These are phyloP conservation scores for Acromyrmex charruanus DNA, from an alignment of 1,140 invertebrate genomes.

Conservation along the genomic window DNA sequence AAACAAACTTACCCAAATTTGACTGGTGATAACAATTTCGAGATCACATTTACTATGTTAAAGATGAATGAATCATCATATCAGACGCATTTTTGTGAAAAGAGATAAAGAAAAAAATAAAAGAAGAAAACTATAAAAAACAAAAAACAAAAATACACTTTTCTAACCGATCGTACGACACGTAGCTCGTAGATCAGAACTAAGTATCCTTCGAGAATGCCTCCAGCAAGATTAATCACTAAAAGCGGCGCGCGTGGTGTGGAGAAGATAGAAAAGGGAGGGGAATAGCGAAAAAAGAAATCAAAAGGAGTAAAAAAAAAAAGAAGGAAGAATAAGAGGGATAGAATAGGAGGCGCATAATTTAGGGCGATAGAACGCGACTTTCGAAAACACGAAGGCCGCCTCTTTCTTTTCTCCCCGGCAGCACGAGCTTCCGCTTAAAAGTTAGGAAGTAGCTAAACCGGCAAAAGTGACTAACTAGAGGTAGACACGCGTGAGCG, in stretches of 20 bases:
- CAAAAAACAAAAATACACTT: constrained; percentile 26
- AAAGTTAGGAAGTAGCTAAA: constrained; percentile 78
- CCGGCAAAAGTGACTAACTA: constrained; percentile 82
- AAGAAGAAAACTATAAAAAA: constrained; percentile 33
- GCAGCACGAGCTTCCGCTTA: constrained; percentile 73
- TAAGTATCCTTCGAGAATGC: constrained; percentile 83
- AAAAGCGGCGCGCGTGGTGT: constrained; percentile 67
- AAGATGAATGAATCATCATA: constrained; percentile 36
- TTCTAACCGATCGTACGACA: constrained; percentile 62
- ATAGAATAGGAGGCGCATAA: constrained; percentile 67
- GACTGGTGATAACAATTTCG: constrained; percentile 13
- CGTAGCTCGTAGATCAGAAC: constrained; percentile 82
- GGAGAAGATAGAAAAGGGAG: constrained; percentile 24
- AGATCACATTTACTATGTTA: constrained; percentile 50
- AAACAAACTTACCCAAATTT: constrained; percentile 53
- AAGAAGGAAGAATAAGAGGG: constrained; percentile 5
- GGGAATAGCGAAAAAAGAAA: constrained; percentile 22
- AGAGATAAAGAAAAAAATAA: not conserved
- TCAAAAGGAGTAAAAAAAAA: not conserved
- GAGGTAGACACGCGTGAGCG: constrained; percentile 79
- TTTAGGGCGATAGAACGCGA: constrained; percentile 77
- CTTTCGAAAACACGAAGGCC: constrained; percentile 79
- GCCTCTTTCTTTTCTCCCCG: constrained; percentile 16
- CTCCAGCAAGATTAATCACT: constrained; percentile 82
- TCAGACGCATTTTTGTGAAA: not conserved